Evolutionary conservation across 2,113 vertebrate species (phyloP), one percentile per base, ranked within the genome.

Genomic region (Leptobrachium leishanense): DNA sequence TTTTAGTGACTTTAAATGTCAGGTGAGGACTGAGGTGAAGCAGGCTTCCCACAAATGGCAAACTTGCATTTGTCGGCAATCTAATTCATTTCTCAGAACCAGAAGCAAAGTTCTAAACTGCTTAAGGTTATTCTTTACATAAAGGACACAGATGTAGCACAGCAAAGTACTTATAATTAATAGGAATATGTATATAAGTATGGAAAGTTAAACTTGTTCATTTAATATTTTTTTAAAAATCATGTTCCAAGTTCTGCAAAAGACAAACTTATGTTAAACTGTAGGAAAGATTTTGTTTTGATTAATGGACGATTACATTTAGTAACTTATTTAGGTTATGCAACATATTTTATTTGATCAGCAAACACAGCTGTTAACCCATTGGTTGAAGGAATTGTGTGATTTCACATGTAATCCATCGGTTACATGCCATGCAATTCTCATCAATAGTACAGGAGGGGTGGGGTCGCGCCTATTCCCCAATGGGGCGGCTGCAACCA

Each of bases 1-100:
- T 75, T 75, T 66, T 75, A 66, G 74, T 40, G 59, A 44, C 40
- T 74, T 75, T 64, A 40, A 66, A 40, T 40, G 31, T 10, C 74
- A 50, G 39, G 20, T 41, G 43, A 39, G 74, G 62, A n/a, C 10
- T 75, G 20, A 66, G 74, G 62, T 75, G 31, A 66, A 9, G 39
- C 41, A 73, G 40, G 43, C 40, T 50, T 50, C 50, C 62, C n/a
- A 53, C 74, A 31, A 44, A 20, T 66, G 59, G 63, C 3, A 43
- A 66, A 40, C 63, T 31, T 66, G 43, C 12, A 15, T 11, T 43
- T 43, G 4, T 50, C 39, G 31, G 9, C 43, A 75, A 66, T 66
- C n/a, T 42, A 66, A 75, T 50, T 53, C 59, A 75, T 64, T 41
- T 74, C 53, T 50, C 41, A 54, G 43, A 8, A 43, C 39, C 41